Evolutionary conservation across 2,797 vertebrate species (phyloP).

Genomic region (Bovichtus diacanthus): DNA sequence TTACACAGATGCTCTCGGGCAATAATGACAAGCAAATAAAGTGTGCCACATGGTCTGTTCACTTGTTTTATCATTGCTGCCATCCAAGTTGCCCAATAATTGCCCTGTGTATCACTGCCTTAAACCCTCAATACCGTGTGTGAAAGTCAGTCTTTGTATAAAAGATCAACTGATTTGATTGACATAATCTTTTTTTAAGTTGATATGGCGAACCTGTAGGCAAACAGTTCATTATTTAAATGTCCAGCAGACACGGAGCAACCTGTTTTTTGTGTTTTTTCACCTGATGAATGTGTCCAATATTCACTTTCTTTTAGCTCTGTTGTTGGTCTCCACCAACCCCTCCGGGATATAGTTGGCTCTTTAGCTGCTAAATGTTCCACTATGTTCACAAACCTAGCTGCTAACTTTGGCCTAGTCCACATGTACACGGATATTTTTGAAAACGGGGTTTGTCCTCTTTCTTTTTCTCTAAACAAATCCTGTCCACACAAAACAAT

Average conservation of each 20-base stretch:
- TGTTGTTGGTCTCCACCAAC: not conserved
- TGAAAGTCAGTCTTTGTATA: not conserved
- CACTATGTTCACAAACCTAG: not conserved
- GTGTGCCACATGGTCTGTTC: slow-evolving; percentile 17
- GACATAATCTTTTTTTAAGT: not conserved
- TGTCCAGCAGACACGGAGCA: not conserved
- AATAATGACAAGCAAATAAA: not conserved
- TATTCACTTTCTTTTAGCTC: not conserved
- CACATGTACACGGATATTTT: no score
- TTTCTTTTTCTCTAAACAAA: no score
- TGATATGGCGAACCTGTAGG: not conserved
- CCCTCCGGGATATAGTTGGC: not conserved
- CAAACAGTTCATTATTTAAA: not conserved
- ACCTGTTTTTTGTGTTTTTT: not conserved
- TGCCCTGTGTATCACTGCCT: slow-evolving; percentile 27
- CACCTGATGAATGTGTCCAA: not conserved
- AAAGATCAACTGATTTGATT: not conserved
- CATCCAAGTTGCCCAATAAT: slow-evolving; percentile 30
- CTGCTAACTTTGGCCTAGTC: not conserved
- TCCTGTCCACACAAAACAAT: no score
- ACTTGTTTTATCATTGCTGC: slow-evolving; percentile 21
- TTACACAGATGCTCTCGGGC: not conserved
- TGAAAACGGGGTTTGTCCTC: no score
- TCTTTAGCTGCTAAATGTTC: not conserved
- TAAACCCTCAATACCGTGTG: not conserved